Percentiles rank a stretch among this genome's conserved stretches.
Conservation (phyloP, 2,888 invertebrate species). For the Tipula helvola region DNA sequence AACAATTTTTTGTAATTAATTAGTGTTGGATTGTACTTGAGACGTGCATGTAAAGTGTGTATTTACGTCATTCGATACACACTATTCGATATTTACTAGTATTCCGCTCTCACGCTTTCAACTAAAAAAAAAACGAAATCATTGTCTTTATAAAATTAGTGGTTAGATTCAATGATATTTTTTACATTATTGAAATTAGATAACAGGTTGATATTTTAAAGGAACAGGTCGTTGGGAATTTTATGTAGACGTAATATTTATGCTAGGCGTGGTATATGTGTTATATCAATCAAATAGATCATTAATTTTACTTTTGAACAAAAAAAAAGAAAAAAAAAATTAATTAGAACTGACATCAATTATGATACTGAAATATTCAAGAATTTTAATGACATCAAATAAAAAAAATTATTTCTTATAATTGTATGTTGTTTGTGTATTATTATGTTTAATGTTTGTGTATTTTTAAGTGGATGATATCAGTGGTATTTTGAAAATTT, state of each 20-base stretch:
- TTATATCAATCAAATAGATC: not conserved
- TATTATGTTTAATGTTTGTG: not conserved
- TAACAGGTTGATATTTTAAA: not conserved
- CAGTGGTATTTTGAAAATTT: not conserved
- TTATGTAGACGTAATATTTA: not conserved
- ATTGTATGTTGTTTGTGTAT: not conserved
- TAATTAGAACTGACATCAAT: constrained; percentile 4
- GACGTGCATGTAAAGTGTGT: not conserved
- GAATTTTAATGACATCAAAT: not conserved
- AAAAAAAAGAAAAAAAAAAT: not conserved
- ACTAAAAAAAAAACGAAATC: not conserved
- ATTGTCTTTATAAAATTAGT: not conserved
- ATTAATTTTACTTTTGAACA: not conserved
- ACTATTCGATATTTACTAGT: not conserved
- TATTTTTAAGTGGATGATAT: constrained; percentile 1
- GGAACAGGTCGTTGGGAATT: not conserved
- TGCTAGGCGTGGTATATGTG: not conserved
- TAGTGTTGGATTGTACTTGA: not conserved
- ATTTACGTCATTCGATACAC: not conserved
- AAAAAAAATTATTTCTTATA: not conserved
- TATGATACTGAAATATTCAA: constrained; percentile 4
- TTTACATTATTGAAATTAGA: not conserved
- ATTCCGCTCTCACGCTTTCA: not conserved
- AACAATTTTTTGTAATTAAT: not conserved
- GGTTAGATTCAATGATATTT: not conserved